These are phyloP conservation scores for Epirrita christyi DNA, from an alignment of 2,888 invertebrate genomes.

Conservation along the genomic window DNA sequence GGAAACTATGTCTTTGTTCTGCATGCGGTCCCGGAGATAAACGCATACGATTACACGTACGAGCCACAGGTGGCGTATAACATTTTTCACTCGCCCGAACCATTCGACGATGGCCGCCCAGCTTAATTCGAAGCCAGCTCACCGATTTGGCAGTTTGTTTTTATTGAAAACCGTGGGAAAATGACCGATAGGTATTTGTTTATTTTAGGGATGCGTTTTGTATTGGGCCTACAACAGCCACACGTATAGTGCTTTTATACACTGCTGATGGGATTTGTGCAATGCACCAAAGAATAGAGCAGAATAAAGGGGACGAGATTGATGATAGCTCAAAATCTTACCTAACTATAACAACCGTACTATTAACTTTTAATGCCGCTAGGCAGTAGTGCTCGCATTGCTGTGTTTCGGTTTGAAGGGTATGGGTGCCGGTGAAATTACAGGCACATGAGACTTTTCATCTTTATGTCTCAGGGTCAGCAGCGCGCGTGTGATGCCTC, in stretches of 20 bases:
- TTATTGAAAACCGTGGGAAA: slow-evolving; percentile 75
- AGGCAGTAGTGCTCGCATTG: too few species aligned
- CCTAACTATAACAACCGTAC: too few species aligned
- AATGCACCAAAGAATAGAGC: too few species aligned
- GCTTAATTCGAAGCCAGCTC: slow-evolving; percentile 72
- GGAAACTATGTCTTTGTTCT: slow-evolving; percentile 58
- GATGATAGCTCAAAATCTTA: too few species aligned
- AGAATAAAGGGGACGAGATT: too few species aligned
- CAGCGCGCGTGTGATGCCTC: too few species aligned
- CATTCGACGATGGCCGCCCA: slow-evolving; percentile 56
- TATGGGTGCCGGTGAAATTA: too few species aligned
- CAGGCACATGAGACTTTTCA: too few species aligned
- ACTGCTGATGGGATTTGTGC: slow-evolving; percentile 2
- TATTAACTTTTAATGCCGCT: too few species aligned
- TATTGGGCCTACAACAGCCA: not conserved
- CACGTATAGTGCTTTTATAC: not conserved
- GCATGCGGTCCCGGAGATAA: slow-evolving; percentile 76
- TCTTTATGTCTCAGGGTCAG: too few species aligned
- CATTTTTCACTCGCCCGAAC: slow-evolving; percentile 78
- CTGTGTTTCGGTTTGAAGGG: too few species aligned
- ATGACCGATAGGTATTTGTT: slow-evolving; percentile 46
- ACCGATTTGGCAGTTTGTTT: slow-evolving; percentile 71
- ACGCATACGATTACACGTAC: slow-evolving; percentile 80
- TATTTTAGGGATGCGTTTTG: slow-evolving; percentile 33
- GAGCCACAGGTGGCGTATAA: slow-evolving; percentile 83